Conservation (phyloP, 2,113 vertebrate species). For the Emydura subglobosa region DNA sequence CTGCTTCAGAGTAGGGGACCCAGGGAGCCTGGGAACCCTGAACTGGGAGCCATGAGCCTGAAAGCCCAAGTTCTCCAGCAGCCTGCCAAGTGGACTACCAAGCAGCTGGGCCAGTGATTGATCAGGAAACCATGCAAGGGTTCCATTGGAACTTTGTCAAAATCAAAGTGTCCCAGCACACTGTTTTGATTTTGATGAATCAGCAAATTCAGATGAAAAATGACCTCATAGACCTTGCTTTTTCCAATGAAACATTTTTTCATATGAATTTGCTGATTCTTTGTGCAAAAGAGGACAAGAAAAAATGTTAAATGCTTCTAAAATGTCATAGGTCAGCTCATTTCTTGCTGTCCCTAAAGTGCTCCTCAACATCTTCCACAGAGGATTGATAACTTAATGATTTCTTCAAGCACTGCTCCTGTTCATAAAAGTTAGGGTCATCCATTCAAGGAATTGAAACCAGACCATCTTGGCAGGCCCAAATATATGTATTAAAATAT, state of each 20-base stretch:
- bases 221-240: not conserved
- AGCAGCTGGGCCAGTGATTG: not conserved
- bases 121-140: not conserved
- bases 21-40: not conserved
- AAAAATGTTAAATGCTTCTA: not conserved
- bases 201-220: not conserved
- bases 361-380: not conserved
- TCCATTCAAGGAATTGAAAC: not conserved
- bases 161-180: not conserved
- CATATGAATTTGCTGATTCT: not conserved
- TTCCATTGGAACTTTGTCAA: not conserved
- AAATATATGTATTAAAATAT: not conserved
- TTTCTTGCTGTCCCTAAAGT: not conserved
- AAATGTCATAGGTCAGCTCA: not conserved
- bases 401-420: constrained; percentile 11
- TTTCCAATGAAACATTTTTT: not conserved
- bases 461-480: not conserved
- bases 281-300: rapidly evolving
- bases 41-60: not conserved
- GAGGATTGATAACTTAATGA: not conserved
- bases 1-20: not conserved
- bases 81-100: not conserved
- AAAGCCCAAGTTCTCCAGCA: not conserved
- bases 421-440: not conserved
- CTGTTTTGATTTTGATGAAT: not conserved